Conservation (phyloP, 2,113 vertebrate species). For the Carassius auratus region DNA sequence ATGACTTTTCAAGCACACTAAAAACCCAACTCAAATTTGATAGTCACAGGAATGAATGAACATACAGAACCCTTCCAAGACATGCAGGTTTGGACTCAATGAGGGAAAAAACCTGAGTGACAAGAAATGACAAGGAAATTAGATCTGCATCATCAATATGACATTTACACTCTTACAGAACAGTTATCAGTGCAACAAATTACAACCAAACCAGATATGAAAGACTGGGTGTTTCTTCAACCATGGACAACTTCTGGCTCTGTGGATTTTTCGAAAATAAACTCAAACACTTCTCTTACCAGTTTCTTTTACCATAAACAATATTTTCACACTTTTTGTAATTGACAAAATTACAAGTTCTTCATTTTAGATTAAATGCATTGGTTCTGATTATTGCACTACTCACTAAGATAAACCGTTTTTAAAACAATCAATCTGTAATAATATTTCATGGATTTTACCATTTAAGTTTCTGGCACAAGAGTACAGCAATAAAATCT, state of each 20-base stretch:
- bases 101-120: not conserved
- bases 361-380: no score
- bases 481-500: not conserved
- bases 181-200: not conserved
- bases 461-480: not conserved
- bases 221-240: not conserved
- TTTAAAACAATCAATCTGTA: no score
- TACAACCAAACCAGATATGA: not conserved
- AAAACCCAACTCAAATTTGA: slow-evolving; percentile 31
- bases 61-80: not conserved
- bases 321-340: no score
- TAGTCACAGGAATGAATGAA: slow-evolving; percentile 2
- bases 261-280: not conserved
- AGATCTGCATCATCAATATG: not conserved
- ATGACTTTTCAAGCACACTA: slow-evolving; percentile 6
- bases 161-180: not conserved
- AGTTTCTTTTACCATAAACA: no score
- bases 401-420: no score
- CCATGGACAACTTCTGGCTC: no score
- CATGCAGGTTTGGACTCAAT: not conserved
- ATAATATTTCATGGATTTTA: no score
- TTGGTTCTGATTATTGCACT: no score
- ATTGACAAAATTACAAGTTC: no score
- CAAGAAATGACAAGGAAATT: not conserved
- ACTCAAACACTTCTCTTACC: no score